Evolutionary conservation across 2,797 vertebrate species (phyloP).

Genomic region (Peromyscus attwateri): DNA sequence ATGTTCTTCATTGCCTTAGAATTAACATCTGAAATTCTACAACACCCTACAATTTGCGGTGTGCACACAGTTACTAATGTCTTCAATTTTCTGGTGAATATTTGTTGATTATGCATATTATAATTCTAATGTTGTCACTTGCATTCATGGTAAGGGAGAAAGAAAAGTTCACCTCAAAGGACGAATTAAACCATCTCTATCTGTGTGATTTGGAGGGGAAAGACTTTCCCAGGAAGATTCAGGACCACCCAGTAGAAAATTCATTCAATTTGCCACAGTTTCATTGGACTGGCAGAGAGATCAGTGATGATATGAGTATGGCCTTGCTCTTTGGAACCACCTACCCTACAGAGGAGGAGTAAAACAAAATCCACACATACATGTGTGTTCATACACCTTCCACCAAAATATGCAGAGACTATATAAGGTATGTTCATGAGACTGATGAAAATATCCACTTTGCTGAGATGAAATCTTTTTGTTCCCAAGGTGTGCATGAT

Average conservation of each 20-base stretch:
- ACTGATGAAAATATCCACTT: not conserved
- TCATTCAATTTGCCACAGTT: not conserved
- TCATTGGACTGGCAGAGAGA: not conserved
- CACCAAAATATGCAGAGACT: not conserved
- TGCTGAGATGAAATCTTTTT: not conserved
- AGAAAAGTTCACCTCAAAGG: conserved; percentile 17
- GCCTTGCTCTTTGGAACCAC: not conserved
- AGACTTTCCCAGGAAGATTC: not conserved
- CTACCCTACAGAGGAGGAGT: not conserved
- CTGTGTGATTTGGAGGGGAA: not conserved
- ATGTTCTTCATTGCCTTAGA: conserved; percentile 27
- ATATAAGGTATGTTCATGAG: not conserved
- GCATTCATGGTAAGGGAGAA: not conserved
- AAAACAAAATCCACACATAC: not conserved
- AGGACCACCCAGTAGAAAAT: not conserved
- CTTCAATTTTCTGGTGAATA: conserved; percentile 55
- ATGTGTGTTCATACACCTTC: not conserved
- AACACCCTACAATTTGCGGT: not conserved
- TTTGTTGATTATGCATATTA: conserved; percentile 6
- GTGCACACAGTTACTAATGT: not conserved
- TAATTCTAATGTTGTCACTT: conserved; percentile 21
- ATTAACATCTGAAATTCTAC: conserved; percentile 9
- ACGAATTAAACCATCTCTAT: conserved; percentile 29
- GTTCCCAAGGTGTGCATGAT: not conserved
- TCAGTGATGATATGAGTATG: not conserved